Evolutionary conservation across 1,140 invertebrate genomes (phyloP), one percentile per base, ranked within the genome.

Genomic region (Aphaenogaster floridana): DNA sequence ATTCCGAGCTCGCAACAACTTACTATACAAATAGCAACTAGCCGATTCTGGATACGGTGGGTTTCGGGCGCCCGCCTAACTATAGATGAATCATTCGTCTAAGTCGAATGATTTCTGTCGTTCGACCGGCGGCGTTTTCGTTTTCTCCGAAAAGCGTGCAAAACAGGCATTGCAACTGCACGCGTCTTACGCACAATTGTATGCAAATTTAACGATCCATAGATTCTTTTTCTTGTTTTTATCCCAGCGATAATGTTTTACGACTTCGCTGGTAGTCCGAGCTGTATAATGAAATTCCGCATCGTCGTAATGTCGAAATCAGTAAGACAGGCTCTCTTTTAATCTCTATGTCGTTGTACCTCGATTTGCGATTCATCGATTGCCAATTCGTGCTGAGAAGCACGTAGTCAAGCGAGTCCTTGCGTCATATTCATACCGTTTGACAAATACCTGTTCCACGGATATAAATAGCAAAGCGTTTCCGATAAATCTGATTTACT

Each of bases 11-110:
- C 21, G 8, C 9, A 54, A 57, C 5, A 21, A 39, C 45, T 69
- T 64, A 59, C 15, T 59, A 4, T 59, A 50, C 57, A 59, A 61
- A 79, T 52, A 59, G 34, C 17, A 79, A 74, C 88, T 86, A 76
- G 68, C n/a, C 68, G 7, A 11, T 86, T 76, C 87, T 34, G 87
- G 87, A 89, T 89, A 80, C 17, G 11, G 13, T 48, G 3, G 61
- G 68, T 88, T 86, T 63, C 42, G 15, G 48, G 13, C 50, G 11
- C 45, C 64, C 28, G 11, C 15, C n/a, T 54, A 61, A 69, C 13
- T 84, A 57, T 69, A 77, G 8, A 28, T 28, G 28, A 77, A 85
- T 68, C 63, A n/a, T 74, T 6, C 17, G 15, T 42, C 3, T 74
- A 36, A 63, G 42, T 72, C 15, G n/a, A 86, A 54, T 21, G 21